Evolutionary conservation across 2,888 invertebrate genomes (phyloP).

Genomic region (Phaedon cochleariae): DNA sequence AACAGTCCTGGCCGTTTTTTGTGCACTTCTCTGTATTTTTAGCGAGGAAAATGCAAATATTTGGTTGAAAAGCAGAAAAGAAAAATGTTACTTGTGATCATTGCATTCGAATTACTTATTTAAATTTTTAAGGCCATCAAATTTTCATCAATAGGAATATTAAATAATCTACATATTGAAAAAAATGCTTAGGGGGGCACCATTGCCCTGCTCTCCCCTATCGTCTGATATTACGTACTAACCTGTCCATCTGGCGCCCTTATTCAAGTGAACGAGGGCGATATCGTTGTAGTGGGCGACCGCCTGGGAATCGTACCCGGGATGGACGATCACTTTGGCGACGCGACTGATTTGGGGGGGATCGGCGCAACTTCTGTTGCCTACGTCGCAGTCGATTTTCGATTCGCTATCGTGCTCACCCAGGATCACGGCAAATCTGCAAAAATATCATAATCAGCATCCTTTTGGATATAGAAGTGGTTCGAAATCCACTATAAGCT

Average conservation of each 20-base stretch:
- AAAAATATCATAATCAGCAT: slow-evolving; percentile 33
- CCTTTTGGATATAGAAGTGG: neutral
- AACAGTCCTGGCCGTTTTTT: too few relatives aligned
- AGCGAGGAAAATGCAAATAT: too few relatives aligned
- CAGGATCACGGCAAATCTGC: slow-evolving; percentile 55
- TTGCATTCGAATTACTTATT: too few relatives aligned
- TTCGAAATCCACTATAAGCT: too few relatives aligned
- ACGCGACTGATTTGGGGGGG: slow-evolving; percentile 59
- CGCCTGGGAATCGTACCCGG: slow-evolving; percentile 56
- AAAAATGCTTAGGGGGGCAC: too few relatives aligned
- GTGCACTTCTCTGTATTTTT: too few relatives aligned
- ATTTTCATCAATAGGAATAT: too few relatives aligned
- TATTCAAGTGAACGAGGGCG: slow-evolving; percentile 62
- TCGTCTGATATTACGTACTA: slow-evolving; percentile 17
- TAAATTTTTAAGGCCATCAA: too few relatives aligned
- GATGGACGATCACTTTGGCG: slow-evolving; percentile 60
- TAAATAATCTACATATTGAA: too few relatives aligned
- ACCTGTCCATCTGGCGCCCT: slow-evolving; percentile 61
- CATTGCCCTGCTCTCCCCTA: too few relatives aligned
- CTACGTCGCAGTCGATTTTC: slow-evolving; percentile 62
- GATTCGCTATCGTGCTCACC: slow-evolving; percentile 64
- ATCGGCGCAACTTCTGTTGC: slow-evolving; percentile 58
- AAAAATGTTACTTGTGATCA: too few relatives aligned
- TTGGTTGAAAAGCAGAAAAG: too few relatives aligned
- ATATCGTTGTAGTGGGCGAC: slow-evolving; percentile 61